Evolutionary conservation across 2,797 vertebrate genomes (phyloP).

Genomic region (Merluccius polli): DNA sequence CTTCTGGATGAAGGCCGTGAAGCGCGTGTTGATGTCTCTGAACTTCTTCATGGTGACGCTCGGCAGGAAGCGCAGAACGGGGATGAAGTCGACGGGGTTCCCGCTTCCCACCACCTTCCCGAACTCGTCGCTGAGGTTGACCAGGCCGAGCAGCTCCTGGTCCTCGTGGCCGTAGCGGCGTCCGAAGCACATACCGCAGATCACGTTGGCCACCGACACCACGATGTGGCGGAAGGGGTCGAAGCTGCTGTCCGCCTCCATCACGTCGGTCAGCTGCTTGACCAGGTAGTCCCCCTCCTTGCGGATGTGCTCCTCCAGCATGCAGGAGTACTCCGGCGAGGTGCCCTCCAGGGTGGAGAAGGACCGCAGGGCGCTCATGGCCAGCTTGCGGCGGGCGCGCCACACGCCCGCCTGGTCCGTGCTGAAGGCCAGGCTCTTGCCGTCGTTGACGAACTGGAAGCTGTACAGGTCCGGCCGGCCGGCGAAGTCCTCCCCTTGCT

Average conservation of each 20-base stretch:
- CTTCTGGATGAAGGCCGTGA: conserved; percentile 68
- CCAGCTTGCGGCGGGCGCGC: conserved; percentile 80
- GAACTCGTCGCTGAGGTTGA: conserved; percentile 81
- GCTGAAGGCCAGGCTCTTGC: conserved; percentile 83
- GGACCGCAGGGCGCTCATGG: conserved; percentile 80
- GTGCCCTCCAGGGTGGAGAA: conserved; percentile 74
- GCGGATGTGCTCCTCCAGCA: conserved; percentile 85
- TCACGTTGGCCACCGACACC: conserved; percentile 86
- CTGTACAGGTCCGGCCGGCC: conserved; percentile 82
- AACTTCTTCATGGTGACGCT: conserved; percentile 74
- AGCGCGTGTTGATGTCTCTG: conserved; percentile 69
- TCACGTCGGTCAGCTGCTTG: conserved; percentile 68
- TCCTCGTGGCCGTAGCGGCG: conserved; percentile 80
- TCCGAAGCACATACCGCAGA: conserved; percentile 90
- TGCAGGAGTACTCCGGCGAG: conserved; percentile 68
- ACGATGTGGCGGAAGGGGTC: conserved; percentile 77
- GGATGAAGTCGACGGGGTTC: conserved; percentile 86
- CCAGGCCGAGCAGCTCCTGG: conserved; percentile 76
- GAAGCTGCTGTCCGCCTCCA: conserved; percentile 71
- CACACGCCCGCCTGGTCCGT: conserved; percentile 78
- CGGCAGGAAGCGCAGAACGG: conserved; percentile 80
- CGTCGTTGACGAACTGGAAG: conserved; percentile 58
- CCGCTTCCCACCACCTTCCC: conserved; percentile 68
- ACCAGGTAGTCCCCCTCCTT: conserved; percentile 77
- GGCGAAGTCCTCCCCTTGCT: conserved; percentile 84